Base-by-base conservation (phyloP, 2,797 vertebrate genomes). In the Alcedo atthis region DNA sequence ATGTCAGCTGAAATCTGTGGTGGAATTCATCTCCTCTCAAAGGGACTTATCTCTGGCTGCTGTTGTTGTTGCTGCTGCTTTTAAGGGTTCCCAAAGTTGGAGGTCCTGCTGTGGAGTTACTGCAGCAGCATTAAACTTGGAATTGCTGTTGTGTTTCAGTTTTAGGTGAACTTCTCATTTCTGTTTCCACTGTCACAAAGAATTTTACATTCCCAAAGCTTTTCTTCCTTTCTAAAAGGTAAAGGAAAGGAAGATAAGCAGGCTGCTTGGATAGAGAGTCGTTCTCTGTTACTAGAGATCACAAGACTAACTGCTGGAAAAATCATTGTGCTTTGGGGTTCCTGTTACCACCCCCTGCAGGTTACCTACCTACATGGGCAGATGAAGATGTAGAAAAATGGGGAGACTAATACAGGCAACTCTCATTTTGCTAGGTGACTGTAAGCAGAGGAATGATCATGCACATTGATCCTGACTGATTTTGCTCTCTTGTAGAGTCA, bases 1-100 rank as follows among this genome's bases (percentile, higher is more conserved):
- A 71, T 76, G 61, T 94, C 84, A 92, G 66, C 79, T n/a, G 33
- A 97, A 96, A 76, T 48, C 53, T 57, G 33, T 18, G 48, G 24
- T 81, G 64, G 73, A 86, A 92, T 63, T 85, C 1, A 1, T 46
- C 54, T 54, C 30, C 9, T 79, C 13, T 11, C 16, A 71, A 71
- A 42, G 49, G n/a, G 63, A 46, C 24, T 91, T 87, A 12, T 37
- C 45, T 33, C 7, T 77, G 48, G 1, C 14, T 80, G 5, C n/a
- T 73, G 14, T 21, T 62, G 45, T 19, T 30, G 25, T 20, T 62
- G 51, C 25, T 75, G 8, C 10, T 55, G 37, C 28, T 88, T 81
- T 78, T 73, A 86, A 53, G 2, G 1, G 13, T 61, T 87, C 63
- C 54, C 45, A 43, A 42, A 83, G 55, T 20, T 37, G 15, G 19